Conservation (phyloP, 2,113 vertebrate species). For the Cathartes aura region DNA sequence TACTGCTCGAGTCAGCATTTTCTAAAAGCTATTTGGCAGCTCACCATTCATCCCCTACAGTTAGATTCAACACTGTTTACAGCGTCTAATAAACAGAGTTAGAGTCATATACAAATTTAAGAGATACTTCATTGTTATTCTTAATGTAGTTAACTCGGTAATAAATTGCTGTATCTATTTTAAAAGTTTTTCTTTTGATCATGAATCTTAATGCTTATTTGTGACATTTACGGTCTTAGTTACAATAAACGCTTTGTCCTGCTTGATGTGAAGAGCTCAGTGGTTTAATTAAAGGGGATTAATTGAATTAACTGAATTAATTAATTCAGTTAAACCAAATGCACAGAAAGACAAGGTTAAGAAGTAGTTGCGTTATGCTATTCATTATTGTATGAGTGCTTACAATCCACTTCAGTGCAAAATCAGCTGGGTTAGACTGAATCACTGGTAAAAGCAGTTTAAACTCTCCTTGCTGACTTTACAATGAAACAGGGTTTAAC, state of each 20-base stretch:
- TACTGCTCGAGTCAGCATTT: conserved; percentile 63
- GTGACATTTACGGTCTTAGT: background rate
- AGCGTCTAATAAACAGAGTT: background rate
- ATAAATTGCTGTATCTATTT: background rate
- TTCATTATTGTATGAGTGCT: background rate
- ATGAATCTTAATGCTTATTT: background rate
- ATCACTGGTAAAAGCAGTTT: background rate
- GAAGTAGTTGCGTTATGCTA: background rate
- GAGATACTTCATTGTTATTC: background rate
- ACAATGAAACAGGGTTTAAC: background rate
- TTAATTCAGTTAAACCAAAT: background rate
- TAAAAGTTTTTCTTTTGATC: background rate
- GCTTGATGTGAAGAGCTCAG: background rate
- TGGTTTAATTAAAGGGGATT: conserved; percentile 28
- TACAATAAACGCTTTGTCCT: conserved; percentile 8
- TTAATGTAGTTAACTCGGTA: background rate
- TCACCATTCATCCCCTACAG: conserved; percentile 16
- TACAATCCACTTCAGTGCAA: background rate
- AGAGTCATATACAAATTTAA: background rate
- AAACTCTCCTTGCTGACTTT: background rate
- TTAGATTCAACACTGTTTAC: conserved; percentile 2
- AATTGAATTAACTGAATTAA: background rate
- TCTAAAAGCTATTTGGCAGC: conserved; percentile 54
- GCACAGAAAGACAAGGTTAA: background rate
- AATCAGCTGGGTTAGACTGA: background rate